Evolutionary conservation across 1,140 invertebrate species (phyloP).

Genomic region (Zaprionus tsacasi): DNA sequence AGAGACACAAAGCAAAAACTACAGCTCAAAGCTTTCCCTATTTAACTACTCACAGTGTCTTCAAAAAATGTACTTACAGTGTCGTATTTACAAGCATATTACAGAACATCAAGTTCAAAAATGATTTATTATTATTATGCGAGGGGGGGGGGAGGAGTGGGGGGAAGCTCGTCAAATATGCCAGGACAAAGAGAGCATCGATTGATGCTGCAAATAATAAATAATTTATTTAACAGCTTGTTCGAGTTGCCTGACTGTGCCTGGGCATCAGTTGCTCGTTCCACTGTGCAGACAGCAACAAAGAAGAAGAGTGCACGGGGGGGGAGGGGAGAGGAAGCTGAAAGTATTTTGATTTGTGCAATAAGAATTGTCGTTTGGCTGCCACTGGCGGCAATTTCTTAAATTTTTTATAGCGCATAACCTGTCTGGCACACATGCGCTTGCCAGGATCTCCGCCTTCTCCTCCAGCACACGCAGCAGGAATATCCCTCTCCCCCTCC

Average conservation of each 20-base stretch:
- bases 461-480: neutral
- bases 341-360: slow-evolving; percentile 82
- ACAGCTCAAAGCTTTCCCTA: too few relatives aligned
- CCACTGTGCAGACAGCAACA: slow-evolving; percentile 71
- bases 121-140: slow-evolving; percentile 16
- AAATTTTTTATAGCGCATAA: slow-evolving; percentile 82
- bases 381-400: slow-evolving; percentile 74
- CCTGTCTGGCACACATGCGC: slow-evolving; percentile 78
- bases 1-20: too few relatives aligned
- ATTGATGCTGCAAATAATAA: slow-evolving; percentile 56
- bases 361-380: slow-evolving; percentile 80
- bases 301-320: too few relatives aligned
- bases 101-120: neutral
- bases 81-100: neutral
- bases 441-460: neutral
- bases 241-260: slow-evolving; percentile 37
- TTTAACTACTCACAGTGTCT: too few relatives aligned
- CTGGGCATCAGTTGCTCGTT: slow-evolving; percentile 60
- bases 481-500: neutral
- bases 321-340: slow-evolving; percentile 1
- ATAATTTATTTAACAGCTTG: slow-evolving; percentile 79
- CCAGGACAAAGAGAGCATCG: neutral
- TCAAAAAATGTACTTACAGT: neutral
- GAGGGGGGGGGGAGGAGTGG: neutral
- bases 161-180: slow-evolving; percentile 1